A percentile compares a stretch with the other conserved stretches of the same genome.
phyloP scores from a whole-genome alignment of 2,113 vertebrate species.

The Haemorhous mexicanus region DNA sequence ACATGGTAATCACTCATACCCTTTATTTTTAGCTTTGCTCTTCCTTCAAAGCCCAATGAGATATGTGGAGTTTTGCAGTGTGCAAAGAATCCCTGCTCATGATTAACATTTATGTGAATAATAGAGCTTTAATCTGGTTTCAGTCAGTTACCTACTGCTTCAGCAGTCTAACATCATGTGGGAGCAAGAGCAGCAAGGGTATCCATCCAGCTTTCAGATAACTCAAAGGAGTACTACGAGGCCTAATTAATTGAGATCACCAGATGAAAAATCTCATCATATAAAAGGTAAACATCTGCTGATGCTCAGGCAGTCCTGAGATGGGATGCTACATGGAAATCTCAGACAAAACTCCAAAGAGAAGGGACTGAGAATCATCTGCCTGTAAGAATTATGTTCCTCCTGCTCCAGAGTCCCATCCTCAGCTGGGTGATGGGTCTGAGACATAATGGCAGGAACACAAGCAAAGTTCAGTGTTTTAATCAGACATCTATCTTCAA shows the following conservation, averaged over 20 bases:
- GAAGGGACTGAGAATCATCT: background rate
- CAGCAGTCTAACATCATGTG: slow-evolving; percentile 42
- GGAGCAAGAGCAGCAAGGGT: slow-evolving; percentile 6
- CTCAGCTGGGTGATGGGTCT: background rate
- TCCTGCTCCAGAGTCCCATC: background rate
- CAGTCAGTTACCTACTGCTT: slow-evolving; percentile 49
- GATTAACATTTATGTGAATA: slow-evolving; percentile 43
- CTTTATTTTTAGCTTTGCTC: slow-evolving; percentile 47
- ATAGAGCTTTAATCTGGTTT: slow-evolving; percentile 55
- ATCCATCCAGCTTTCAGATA: slow-evolving; percentile 23
- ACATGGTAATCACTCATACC: slow-evolving; percentile 18
- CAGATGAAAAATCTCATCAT: slow-evolving; percentile 10
- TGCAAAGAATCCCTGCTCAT: background rate
- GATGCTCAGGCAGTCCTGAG: background rate
- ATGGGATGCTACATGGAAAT: background rate
- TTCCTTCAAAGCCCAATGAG: slow-evolving; percentile 49
- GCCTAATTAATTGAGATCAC: slow-evolving; percentile 46
- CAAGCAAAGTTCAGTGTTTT: background rate
- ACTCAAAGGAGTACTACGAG: slow-evolving; percentile 12
- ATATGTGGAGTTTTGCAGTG: background rate
- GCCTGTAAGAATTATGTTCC: background rate
- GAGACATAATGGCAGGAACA: background rate
- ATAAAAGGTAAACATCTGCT: slow-evolving; percentile 17
- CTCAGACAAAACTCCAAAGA: background rate
- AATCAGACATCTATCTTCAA: background rate